These are phyloP conservation scores for Dicrurus megarhynchus DNA, from an alignment of 2,113 vertebrate species.

Conservation along the genomic window DNA sequence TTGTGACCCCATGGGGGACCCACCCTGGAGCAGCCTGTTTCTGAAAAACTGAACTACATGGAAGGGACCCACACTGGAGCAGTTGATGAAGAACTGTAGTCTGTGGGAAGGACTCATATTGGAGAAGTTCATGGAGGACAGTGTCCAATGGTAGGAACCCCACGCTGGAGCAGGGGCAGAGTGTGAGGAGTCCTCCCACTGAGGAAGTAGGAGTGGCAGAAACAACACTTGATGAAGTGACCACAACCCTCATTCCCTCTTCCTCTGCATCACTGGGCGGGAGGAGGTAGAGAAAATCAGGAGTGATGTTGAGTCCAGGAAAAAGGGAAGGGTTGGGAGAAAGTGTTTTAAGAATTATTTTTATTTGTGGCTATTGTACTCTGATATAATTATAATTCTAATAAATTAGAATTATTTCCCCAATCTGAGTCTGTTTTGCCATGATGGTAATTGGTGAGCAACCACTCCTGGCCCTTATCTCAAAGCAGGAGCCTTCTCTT, in stretches of 20 bases:
- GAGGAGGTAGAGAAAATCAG: background rate
- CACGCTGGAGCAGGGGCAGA: background rate
- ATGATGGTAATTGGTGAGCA: background rate
- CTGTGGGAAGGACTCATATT: background rate
- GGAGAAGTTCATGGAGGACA: background rate
- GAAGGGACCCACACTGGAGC: background rate
- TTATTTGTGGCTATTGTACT: background rate
- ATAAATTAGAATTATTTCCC: background rate
- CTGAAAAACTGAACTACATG: background rate
- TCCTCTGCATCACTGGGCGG: background rate
- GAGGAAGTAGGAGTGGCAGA: background rate
- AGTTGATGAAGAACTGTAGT: background rate
- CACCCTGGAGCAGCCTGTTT: background rate
- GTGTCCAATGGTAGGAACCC: background rate
- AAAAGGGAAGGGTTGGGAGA: background rate
- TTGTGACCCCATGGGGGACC: background rate
- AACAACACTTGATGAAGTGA: background rate
- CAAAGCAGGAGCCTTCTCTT: background rate
- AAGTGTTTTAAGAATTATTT: background rate
- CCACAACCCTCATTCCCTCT: background rate
- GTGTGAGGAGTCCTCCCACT: background rate
- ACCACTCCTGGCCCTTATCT: background rate
- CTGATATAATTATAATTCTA: background rate
- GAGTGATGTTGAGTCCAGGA: background rate
- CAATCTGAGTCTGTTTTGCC: background rate